phyloP scores from a whole-genome alignment of 1,140 invertebrate genomes.

The Bombus ignitus region DNA sequence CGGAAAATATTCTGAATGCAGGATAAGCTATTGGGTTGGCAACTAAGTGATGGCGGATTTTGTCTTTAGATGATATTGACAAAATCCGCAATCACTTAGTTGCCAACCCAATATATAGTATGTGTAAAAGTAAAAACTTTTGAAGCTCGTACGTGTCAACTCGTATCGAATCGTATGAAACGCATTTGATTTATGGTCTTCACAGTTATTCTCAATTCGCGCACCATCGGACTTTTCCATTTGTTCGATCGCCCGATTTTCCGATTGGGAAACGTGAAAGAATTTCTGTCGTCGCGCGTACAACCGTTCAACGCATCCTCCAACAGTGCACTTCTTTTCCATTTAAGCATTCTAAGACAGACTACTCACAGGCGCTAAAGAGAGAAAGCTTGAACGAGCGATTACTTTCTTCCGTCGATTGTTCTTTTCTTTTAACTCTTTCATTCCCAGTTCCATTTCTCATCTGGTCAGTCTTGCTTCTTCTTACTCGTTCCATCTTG shows the following conservation, averaged over 20 bases:
- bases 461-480: slow-evolving; percentile 16
- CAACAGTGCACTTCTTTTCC: neutral
- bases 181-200: slow-evolving; percentile 13
- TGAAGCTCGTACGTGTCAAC: neutral
- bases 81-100: too few relatives aligned
- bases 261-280: neutral
- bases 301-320: neutral
- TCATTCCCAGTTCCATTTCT: slow-evolving; percentile 27
- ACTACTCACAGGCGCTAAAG: neutral
- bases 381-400: slow-evolving; percentile 38
- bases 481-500: neutral
- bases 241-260: neutral
- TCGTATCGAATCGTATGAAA: neutral
- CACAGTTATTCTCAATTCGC: slow-evolving; percentile 5
- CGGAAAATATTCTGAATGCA: neutral
- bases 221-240: slow-evolving; percentile 10
- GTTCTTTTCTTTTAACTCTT: slow-evolving; percentile 36
- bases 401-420: slow-evolving; percentile 49
- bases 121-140: neutral
- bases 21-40: neutral
- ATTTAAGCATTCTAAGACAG: neutral
- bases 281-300: neutral
- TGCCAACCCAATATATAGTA: neutral
- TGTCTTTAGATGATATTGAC: too few relatives aligned
- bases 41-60: too few relatives aligned